Conservation (phyloP, 2,113 vertebrate genomes). For the Ascaphus truei region DNA sequence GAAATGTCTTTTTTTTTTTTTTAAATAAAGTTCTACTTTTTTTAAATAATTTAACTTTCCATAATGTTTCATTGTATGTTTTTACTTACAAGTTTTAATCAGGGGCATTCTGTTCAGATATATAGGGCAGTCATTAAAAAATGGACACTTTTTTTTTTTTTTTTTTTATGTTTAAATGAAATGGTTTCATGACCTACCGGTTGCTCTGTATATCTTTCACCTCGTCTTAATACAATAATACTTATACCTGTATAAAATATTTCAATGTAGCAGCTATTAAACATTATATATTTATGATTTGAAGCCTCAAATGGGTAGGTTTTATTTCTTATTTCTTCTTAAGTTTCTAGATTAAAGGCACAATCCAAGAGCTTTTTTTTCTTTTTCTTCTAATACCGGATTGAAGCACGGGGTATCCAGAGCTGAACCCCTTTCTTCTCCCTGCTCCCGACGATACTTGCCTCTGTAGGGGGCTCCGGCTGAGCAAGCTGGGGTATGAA, state of each 20-base stretch:
- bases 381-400: too few species aligned
- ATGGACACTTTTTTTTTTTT: not conserved
- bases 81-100: not conserved
- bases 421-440: too few species aligned
- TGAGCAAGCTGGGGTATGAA: too few species aligned
- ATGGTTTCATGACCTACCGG: not conserved
- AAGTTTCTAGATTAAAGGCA: too few species aligned
- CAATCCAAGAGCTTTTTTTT: too few species aligned
- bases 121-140: constrained; percentile 4
- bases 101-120: constrained; percentile 13
- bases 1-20: not conserved
- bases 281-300: constrained; percentile 34
- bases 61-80: not conserved
- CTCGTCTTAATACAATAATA: not conserved
- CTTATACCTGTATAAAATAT: constrained; percentile 22
- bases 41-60: constrained; percentile 27
- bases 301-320: not conserved
- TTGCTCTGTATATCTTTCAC: constrained; percentile 5
- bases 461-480: too few species aligned
- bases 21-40: constrained; percentile 22
- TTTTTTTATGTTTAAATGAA: not conserved
- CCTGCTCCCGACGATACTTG: too few species aligned
- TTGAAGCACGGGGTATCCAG: too few species aligned
- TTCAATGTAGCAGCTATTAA: constrained; percentile 25
- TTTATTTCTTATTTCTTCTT: not conserved